Base-by-base conservation (phyloP, 1,140 invertebrate species). In the Arion vulgaris region DNA sequence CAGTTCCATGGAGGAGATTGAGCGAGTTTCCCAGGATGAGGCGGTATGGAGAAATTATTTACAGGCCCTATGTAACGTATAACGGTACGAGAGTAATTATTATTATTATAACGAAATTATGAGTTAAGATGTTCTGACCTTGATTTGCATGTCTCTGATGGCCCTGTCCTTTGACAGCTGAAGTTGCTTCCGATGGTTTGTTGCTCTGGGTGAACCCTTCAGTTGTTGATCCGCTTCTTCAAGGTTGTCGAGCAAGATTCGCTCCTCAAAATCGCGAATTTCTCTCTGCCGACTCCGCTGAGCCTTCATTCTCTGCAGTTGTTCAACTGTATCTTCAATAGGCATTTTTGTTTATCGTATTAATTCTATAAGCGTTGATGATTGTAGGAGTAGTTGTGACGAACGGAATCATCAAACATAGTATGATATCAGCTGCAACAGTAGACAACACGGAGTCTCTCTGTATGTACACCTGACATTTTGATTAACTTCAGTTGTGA, bases 201-300 rank as follows among this genome's bases (percentile, higher is more conserved):
- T 32, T 49, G 53, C 77, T 11, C n/a, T 53, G 5, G 82, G 53
- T 66, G 69, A 39, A 1, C 73, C 82, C 26, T 83, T 71, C 28
- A 83, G 68, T 32, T 66, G 28, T 36, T 77, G 68, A 26, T 89
- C 83, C 36, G 83, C 80, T 19, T 88, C 85, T 26, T 87, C 78
- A 34, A 88, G 84, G 26, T 83, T 80, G 71, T 88, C 87, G 51
- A 89, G 79, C 9, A 88, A 53, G 45, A 88, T 85, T 26, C 87
- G 81, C 73, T 89, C 87, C 75, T 89, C 86, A 19, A 89, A 83
- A 57, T 88, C 82, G 17, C 86, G 78, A n/a, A 88, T 81, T 38
- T 88, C 86, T 69, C 87, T 73, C 69, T 85, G 72, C 19, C 86
- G 81, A 57, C 86, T 82, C 28, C 83, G 78, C 32, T 77, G 82